Conservation (phyloP, 2,888 invertebrate species). For the Minunthozetes semirufus region DNA sequence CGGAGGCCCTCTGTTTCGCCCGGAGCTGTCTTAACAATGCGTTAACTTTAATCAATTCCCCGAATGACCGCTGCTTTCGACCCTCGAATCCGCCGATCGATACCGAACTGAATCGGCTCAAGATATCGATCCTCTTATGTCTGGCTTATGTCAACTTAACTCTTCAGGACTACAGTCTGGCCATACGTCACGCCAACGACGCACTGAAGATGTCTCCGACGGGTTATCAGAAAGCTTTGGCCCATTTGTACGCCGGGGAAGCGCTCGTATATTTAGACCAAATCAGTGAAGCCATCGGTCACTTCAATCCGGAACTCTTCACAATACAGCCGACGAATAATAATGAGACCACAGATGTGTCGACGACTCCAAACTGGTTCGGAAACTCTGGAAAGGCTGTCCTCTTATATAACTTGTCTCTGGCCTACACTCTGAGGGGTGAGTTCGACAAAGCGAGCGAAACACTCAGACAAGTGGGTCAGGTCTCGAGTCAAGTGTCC, state of each 20-base stretch:
- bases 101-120: conserved; percentile 43
- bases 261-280: conserved; percentile 72
- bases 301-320: conserved; percentile 58
- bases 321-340: not conserved
- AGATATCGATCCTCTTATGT: conserved; percentile 62
- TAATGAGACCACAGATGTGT: not conserved
- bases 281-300: conserved; percentile 72
- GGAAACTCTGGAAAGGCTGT: conserved; percentile 57
- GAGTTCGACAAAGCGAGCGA: conserved; percentile 63
- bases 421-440: conserved; percentile 65
- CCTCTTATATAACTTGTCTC: conserved; percentile 69
- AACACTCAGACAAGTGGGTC: conserved; percentile 48
- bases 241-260: conserved; percentile 82
- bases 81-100: conserved; percentile 31
- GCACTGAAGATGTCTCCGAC: conserved; percentile 46
- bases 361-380: conserved; percentile 38
- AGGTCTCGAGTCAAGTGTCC: not conserved
- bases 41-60: conserved; percentile 15
- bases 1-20: conserved; percentile 4
- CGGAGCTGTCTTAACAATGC: conserved; percentile 23
- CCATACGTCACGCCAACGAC: conserved; percentile 62
- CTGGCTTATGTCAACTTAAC: conserved; percentile 77
- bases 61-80: conserved; percentile 14
- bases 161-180: conserved; percentile 71
- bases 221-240: conserved; percentile 52